Conservation (phyloP, 30 jellyfish, hydroid and myxozoan species). For the Turritopsis rubra region DNA sequence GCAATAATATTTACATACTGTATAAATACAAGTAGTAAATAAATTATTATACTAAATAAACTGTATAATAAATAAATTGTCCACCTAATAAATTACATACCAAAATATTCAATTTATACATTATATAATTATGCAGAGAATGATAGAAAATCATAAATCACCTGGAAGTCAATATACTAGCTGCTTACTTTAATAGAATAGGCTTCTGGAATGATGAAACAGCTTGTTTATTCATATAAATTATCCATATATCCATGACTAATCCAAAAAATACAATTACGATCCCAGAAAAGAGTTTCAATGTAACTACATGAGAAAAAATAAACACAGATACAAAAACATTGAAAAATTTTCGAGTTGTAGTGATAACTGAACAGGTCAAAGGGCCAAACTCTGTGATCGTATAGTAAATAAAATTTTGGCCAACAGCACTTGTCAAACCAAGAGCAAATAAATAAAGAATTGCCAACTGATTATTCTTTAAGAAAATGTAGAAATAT, state of each 20-base stretch:
- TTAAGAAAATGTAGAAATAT: slow-evolving; percentile 22
- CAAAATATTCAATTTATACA: no score
- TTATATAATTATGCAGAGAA: no score
- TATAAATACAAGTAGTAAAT: no score
- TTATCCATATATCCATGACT: slow-evolving; percentile 37
- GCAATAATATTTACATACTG: no score
- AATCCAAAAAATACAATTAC: slow-evolving; percentile 46
- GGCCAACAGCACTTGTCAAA: slow-evolving; percentile 66
- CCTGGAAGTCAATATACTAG: no score
- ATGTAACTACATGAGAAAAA: slow-evolving; percentile 37
- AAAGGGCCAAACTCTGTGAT: slow-evolving; percentile 73
- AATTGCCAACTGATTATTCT: neutral
- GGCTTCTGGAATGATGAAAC: no score
- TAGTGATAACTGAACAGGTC: slow-evolving; percentile 69
- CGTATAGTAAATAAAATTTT: slow-evolving; percentile 53
- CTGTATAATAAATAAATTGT: no score
- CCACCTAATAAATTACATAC: no score
- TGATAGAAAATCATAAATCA: no score
- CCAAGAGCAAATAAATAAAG: slow-evolving; percentile 32
- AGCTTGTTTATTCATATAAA: neutral
- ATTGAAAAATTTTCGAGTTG: slow-evolving; percentile 69
- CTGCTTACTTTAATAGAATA: no score
- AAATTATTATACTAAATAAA: no score
- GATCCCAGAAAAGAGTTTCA: slow-evolving; percentile 46
- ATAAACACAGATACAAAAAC: slow-evolving; percentile 45